phyloP scores from a whole-genome alignment of 1,140 invertebrate species.

The Grapholita molesta region DNA sequence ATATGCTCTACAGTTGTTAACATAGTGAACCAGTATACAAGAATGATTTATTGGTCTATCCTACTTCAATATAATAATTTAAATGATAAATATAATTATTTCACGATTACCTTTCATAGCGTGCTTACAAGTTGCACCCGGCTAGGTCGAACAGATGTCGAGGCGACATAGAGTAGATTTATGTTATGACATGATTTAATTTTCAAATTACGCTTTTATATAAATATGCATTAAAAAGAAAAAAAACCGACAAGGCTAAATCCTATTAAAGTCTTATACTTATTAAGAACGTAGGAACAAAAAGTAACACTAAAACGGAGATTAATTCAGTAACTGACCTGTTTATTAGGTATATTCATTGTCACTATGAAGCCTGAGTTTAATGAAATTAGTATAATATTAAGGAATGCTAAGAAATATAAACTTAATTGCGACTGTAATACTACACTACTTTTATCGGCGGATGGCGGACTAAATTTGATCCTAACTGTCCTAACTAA shows the following conservation, averaged over 20 bases:
- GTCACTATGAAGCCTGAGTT: conserved; percentile 4
- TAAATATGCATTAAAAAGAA: not conserved
- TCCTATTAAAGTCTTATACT: not conserved
- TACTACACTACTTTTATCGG: not conserved
- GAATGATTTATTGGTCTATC: not conserved
- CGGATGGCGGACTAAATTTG: too few species aligned
- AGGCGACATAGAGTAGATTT: not conserved
- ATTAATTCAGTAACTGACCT: not conserved
- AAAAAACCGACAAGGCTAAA: not conserved
- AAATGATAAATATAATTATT: not conserved
- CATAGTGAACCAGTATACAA: conserved; percentile 1
- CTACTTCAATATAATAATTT: not conserved
- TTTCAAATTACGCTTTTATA: not conserved
- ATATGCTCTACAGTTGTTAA: not conserved
- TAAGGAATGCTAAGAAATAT: not conserved
- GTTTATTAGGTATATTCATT: not conserved
- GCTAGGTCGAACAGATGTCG: not conserved
- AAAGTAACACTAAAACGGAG: not conserved
- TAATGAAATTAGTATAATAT: not conserved
- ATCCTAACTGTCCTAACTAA: not conserved
- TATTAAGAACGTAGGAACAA: too few species aligned
- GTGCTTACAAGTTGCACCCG: conserved; percentile 6
- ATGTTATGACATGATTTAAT: conserved; percentile 3
- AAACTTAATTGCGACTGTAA: not conserved
- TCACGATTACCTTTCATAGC: not conserved